Percentiles rank a stretch among this genome's conserved stretches.
Evolutionary conservation across 92 coral and sea anemone genomes (phyloP).

Genomic region (Heteractis magnifica): DNA sequence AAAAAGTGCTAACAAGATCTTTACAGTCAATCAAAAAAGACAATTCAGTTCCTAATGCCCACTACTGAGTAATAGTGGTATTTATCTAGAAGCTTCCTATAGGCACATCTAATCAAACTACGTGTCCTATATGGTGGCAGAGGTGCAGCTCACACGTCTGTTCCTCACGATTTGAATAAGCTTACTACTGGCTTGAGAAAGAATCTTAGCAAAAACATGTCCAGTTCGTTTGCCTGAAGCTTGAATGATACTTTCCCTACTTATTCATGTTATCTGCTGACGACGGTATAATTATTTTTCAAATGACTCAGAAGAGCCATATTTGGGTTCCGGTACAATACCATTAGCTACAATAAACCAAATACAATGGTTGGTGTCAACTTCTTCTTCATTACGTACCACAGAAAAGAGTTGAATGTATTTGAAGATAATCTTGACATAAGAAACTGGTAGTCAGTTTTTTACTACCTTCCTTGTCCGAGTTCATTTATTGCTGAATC

Average conservation of each 20-base stretch:
- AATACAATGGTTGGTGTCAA: neutral
- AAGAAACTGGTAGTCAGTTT: neutral
- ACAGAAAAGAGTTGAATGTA: neutral
- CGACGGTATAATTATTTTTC: neutral
- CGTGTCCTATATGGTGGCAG: no score
- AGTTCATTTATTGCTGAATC: neutral
- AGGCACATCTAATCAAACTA: no score
- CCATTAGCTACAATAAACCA: neutral
- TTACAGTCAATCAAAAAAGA: no score
- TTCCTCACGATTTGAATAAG: no score
- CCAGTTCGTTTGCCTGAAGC: neutral
- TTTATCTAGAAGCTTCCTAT: no score
- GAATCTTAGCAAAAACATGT: neutral
- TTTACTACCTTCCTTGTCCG: neutral
- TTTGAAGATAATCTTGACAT: neutral
- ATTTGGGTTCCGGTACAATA: neutral
- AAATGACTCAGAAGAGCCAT: neutral
- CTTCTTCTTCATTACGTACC: neutral
- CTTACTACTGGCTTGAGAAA: no score
- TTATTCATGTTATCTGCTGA: neutral
- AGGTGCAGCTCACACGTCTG: no score
- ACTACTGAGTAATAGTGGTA: no score
- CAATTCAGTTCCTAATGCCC: no score
- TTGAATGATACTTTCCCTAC: neutral
- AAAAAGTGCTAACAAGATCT: no score